phyloP scores from a whole-genome alignment of 2,797 vertebrate genomes.

The Rhinogobio ventralis region DNA sequence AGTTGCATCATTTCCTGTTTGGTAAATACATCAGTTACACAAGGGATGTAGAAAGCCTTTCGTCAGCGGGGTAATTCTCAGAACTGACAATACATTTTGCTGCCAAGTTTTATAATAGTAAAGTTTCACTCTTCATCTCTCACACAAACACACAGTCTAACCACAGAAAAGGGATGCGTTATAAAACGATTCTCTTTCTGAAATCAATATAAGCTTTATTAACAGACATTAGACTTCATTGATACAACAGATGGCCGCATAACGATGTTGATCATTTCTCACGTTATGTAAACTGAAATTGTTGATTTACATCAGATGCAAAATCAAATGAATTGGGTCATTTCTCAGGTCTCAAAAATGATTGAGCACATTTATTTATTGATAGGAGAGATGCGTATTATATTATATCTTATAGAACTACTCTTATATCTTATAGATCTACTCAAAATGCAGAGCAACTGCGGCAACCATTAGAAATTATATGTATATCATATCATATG shows the following conservation, averaged over 20 bases:
- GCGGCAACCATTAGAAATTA: background rate
- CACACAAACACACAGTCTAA: background rate
- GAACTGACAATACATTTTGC: constrained; percentile 27
- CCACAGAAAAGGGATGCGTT: background rate
- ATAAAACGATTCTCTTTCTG: background rate
- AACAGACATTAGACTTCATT: constrained; percentile 11
- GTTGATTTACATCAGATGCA: constrained; percentile 14
- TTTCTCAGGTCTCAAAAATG: background rate
- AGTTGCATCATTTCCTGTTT: constrained; percentile 54
- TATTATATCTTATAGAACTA: background rate
- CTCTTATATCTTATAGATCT: background rate
- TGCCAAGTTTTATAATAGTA: constrained; percentile 5
- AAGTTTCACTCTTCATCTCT: background rate
- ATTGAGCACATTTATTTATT: background rate
- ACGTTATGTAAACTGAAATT: constrained; percentile 3
- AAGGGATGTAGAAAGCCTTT: constrained; percentile 1
- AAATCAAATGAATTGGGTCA: background rate
- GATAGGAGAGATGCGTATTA: background rate
- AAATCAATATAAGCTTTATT: constrained; percentile 9
- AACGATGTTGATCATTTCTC: constrained; percentile 19
- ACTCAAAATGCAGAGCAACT: background rate
- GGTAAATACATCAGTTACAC: constrained; percentile 36
- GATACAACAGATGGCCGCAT: constrained; percentile 8
- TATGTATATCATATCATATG: background rate
- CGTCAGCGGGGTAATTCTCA: constrained; percentile 5